phyloP scores from a whole-genome alignment of 2,797 vertebrate genomes.

The Dendrocincla fuliginosa region DNA sequence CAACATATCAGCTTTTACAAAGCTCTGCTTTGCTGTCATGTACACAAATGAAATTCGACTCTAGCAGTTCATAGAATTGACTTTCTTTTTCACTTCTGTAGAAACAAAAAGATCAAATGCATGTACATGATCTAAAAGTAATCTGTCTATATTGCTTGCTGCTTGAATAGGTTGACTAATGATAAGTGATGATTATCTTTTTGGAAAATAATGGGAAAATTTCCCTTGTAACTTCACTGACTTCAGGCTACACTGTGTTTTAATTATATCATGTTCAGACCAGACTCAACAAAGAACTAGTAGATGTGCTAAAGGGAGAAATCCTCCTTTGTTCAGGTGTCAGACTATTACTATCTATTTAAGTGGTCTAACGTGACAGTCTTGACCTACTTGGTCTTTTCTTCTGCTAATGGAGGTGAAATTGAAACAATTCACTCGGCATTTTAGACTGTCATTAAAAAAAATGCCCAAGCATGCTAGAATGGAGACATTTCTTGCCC shows the following conservation, averaged over 20 bases:
- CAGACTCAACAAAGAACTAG: conserved; percentile 3
- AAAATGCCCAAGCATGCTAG: background rate
- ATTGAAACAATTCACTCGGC: conserved; percentile 52
- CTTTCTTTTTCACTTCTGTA: background rate
- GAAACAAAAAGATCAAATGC: background rate
- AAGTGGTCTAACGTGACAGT: conserved; percentile 23
- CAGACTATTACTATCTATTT: conserved; percentile 57
- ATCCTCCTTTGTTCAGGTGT: background rate
- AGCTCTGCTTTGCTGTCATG: background rate
- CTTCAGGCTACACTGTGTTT: conserved; percentile 16
- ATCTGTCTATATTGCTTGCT: conserved; percentile 28
- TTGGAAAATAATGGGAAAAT: conserved; percentile 40
- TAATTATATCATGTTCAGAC: conserved; percentile 28
- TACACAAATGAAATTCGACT: background rate
- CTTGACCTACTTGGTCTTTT: conserved; percentile 45
- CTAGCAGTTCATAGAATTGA: background rate
- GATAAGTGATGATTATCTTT: conserved; percentile 44
- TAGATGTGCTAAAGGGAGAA: conserved; percentile 8
- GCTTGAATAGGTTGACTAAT: conserved; percentile 39
- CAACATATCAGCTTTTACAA: background rate
- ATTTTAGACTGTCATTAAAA: conserved; percentile 38
- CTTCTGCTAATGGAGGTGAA: conserved; percentile 43
- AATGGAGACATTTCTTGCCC: conserved; percentile 10
- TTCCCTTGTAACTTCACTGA: conserved; percentile 19
- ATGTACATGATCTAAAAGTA: background rate